phyloP scores from a whole-genome alignment of 2,888 invertebrate species.

The Pycnomerus fuliginosus region DNA sequence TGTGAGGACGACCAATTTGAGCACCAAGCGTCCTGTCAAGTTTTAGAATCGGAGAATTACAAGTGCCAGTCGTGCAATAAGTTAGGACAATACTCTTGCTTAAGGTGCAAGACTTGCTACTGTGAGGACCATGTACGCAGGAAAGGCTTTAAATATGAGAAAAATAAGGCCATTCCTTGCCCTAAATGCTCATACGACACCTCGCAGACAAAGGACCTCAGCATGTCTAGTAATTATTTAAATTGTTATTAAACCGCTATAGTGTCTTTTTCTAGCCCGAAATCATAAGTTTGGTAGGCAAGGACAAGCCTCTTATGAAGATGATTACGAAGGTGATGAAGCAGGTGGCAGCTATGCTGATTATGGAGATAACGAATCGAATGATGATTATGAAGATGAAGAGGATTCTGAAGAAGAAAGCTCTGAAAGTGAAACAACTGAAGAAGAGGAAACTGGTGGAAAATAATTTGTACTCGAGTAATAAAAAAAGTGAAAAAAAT shows the following conservation, averaged over 20 bases:
- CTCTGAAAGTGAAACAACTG: too few relatives aligned
- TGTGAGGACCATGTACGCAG: slow-evolving; percentile 95
- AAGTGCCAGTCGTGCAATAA: slow-evolving; percentile 97
- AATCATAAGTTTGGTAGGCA: slow-evolving; percentile 89
- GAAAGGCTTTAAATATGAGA: slow-evolving; percentile 85
- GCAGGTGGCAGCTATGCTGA: slow-evolving; percentile 55
- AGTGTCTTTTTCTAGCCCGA: slow-evolving; percentile 59
- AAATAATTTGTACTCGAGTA: too few relatives aligned
- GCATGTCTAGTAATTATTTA: slow-evolving; percentile 77
- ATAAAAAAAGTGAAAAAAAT: too few relatives aligned
- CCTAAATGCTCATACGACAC: slow-evolving; percentile 93
- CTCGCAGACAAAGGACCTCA: slow-evolving; percentile 90
- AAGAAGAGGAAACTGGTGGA: too few relatives aligned
- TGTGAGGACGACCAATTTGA: slow-evolving; percentile 98
- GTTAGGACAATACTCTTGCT: slow-evolving; percentile 91
- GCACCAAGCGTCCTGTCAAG: slow-evolving; percentile 96
- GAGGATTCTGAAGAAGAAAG: slow-evolving; percentile 21
- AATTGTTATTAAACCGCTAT: not conserved
- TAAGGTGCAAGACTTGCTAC: slow-evolving; percentile 93
- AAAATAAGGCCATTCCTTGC: slow-evolving; percentile 83
- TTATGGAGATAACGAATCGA: slow-evolving; percentile 54
- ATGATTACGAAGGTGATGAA: slow-evolving; percentile 47
- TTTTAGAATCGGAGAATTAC: slow-evolving; percentile 90
- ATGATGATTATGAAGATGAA: slow-evolving; percentile 48
- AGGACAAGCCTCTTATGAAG: slow-evolving; percentile 62